Conservation (phyloP, 2,797 vertebrate genomes). For the Cephalopachus bancanus region DNA sequence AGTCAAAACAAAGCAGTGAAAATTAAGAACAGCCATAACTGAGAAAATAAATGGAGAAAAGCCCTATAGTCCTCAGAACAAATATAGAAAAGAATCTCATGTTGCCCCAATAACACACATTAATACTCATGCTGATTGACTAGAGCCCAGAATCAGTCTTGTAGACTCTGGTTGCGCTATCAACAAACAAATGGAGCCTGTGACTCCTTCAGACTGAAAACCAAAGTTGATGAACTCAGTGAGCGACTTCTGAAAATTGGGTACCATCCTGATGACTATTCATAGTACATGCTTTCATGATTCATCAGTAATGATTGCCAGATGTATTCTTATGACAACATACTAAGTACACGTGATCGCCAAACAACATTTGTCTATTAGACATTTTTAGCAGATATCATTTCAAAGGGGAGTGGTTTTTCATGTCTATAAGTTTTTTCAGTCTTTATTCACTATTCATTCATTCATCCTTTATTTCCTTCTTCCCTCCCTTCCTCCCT, state of each 20-base stretch:
- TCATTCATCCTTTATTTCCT: not conserved
- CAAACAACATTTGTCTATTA: not conserved
- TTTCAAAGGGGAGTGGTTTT: conserved; percentile 12
- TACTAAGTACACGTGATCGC: not conserved
- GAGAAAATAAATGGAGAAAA: not conserved
- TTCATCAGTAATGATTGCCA: not conserved
- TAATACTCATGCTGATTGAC: not conserved
- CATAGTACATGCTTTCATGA: not conserved
- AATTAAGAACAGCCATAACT: not conserved
- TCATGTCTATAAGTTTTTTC: not conserved
- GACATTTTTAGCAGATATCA: not conserved
- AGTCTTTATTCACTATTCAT: conserved; percentile 19
- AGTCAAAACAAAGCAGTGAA: conserved; percentile 1
- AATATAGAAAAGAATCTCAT: not conserved
- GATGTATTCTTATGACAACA: not conserved
- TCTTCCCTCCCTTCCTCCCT: too few species aligned
- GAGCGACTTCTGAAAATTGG: not conserved
- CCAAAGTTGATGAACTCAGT: not conserved
- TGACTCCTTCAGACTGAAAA: not conserved
- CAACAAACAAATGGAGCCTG: not conserved
- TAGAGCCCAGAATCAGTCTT: not conserved
- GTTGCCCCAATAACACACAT: not conserved
- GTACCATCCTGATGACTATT: not conserved
- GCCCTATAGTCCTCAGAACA: not conserved
- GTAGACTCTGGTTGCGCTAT: not conserved